Conservation (phyloP, 2,888 invertebrate genomes). For the Calliphora vomitoria region DNA sequence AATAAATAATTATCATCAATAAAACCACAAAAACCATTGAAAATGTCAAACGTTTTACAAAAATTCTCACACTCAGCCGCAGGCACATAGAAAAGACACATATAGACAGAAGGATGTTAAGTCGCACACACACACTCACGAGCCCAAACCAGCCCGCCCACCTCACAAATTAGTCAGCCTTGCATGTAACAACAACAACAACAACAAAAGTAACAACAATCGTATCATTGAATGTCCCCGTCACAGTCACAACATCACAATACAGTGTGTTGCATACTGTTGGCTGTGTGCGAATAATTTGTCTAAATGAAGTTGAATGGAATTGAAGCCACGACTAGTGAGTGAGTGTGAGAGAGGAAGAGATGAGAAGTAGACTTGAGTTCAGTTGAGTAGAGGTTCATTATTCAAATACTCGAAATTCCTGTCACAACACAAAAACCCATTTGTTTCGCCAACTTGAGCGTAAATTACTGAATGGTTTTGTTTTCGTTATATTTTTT, state of each 20-base stretch:
- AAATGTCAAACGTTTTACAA: constrained; percentile 62
- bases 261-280: background rate
- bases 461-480: constrained; percentile 66
- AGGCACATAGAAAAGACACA: background rate
- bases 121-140: background rate
- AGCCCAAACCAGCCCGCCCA: background rate
- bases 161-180: constrained; percentile 3
- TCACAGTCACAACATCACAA: background rate
- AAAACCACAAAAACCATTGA: constrained; percentile 58
- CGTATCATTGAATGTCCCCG: constrained; percentile 17
- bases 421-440: constrained; percentile 65
- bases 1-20: constrained; percentile 66
- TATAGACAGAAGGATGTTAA: background rate
- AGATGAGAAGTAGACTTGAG: constrained; percentile 13
- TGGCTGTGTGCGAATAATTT: constrained; percentile 24
- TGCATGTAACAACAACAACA: constrained; percentile 29
- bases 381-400: constrained; percentile 57
- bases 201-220: background rate
- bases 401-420: constrained; percentile 73
- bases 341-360: background rate
- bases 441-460: constrained; percentile 70
- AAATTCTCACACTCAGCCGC: constrained; percentile 11
- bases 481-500: constrained; percentile 18
- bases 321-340: constrained; percentile 8
- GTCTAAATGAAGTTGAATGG: constrained; percentile 42